Conservation (phyloP, 2,113 vertebrate genomes). For the Agapornis roseicollis region DNA sequence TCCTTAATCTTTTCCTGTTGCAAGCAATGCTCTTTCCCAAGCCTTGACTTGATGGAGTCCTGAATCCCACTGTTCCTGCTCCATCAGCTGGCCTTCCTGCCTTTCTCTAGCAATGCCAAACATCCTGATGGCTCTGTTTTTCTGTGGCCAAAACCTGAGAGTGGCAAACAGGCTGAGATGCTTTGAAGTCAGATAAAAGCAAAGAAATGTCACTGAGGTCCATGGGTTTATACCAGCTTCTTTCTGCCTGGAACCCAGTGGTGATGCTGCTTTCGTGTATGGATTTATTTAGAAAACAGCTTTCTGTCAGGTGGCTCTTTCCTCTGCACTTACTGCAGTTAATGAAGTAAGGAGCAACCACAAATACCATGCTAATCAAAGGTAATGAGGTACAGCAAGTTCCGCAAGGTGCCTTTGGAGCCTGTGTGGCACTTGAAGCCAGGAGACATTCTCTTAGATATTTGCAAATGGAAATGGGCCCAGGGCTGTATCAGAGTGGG, state of each 20-base stretch:
- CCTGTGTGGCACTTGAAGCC: background rate
- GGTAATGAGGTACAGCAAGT: background rate
- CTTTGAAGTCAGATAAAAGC: background rate
- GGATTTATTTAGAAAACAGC: background rate
- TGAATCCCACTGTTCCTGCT: background rate
- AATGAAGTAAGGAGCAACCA: background rate
- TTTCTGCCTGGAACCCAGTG: background rate
- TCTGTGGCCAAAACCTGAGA: background rate
- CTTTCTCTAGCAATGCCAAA: background rate
- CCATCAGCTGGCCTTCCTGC: background rate
- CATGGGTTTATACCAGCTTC: background rate
- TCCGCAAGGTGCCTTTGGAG: background rate
- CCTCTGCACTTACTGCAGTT: rapidly evolving
- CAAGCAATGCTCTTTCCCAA: background rate
- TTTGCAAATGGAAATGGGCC: background rate
- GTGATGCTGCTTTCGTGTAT: background rate
- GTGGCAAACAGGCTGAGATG: background rate
- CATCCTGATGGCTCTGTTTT: rapidly evolving
- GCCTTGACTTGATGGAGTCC: background rate
- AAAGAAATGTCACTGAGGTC: no score
- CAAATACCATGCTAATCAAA: background rate
- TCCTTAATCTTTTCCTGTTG: background rate
- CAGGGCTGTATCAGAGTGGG: rapidly evolving
- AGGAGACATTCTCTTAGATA: background rate
- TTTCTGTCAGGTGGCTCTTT: background rate